These are phyloP conservation scores for Lacanobia wlatinum DNA, from an alignment of 2,888 invertebrate species.

Conservation along the genomic window DNA sequence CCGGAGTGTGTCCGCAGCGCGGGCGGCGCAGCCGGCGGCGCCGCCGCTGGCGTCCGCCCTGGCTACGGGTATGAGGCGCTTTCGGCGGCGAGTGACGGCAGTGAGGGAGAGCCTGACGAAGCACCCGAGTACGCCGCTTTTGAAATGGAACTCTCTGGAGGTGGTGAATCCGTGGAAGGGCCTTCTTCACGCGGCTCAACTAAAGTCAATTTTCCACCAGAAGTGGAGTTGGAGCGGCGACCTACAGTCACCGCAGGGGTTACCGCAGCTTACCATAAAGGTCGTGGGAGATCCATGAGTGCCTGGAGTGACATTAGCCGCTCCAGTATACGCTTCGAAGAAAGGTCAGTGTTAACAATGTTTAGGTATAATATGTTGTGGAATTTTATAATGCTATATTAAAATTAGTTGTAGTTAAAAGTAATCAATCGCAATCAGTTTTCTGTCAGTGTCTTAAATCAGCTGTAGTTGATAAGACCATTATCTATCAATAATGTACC, in stretches of 20 bases:
- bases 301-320: constrained; percentile 97
- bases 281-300: constrained; percentile 94
- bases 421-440: not conserved
- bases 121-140: constrained; percentile 85
- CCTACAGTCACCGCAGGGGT: constrained; percentile 85
- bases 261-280: constrained; percentile 88
- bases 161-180: constrained; percentile 84
- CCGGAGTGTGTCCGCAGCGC: constrained; percentile 80
- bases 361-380: not conserved
- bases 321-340: constrained; percentile 95
- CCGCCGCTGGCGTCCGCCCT: constrained; percentile 86
- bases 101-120: constrained; percentile 85
- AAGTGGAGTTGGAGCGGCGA: constrained; percentile 87
- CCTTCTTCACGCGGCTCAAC: constrained; percentile 89
- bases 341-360: constrained; percentile 90
- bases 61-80: constrained; percentile 89
- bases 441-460: constrained; percentile 3
- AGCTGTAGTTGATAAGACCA: constrained; percentile 10
- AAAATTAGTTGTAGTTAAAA: not conserved
- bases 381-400: not conserved
- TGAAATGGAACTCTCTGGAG: constrained; percentile 87
- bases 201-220: constrained; percentile 93
- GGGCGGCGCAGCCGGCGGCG: constrained; percentile 76
- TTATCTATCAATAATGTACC: constrained; percentile 53
- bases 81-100: constrained; percentile 88